Evolutionary conservation across 2,113 vertebrate species (phyloP).

Genomic region (Silurus asotus): DNA sequence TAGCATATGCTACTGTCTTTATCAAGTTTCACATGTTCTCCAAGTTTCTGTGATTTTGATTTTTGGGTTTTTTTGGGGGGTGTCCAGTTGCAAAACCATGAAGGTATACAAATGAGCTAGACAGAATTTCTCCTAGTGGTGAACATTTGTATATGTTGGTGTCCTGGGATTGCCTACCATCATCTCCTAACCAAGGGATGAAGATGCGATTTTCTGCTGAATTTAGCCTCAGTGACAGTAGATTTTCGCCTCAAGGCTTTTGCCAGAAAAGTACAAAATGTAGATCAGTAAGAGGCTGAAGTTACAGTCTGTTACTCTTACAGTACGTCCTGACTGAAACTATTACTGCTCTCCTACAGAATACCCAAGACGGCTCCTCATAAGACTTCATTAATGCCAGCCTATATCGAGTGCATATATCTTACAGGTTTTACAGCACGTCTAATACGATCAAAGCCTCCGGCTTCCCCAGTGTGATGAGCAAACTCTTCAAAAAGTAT

Average conservation of each 20-base stretch:
- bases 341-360: neutral
- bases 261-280: neutral
- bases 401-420: neutral
- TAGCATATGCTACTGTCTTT: too few relatives aligned
- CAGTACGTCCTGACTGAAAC: neutral
- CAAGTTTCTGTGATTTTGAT: too few relatives aligned
- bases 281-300: neutral
- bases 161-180: too few relatives aligned
- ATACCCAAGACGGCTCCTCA: neutral
- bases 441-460: neutral
- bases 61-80: too few relatives aligned
- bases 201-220: neutral
- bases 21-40: too few relatives aligned
- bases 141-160: too few relatives aligned
- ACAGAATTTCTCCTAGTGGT: too few relatives aligned
- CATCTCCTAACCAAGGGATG: too few relatives aligned
- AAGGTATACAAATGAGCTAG: too few relatives aligned
- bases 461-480: neutral
- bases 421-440: neutral
- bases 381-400: constrained; percentile 15
- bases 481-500: neutral
- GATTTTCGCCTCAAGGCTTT: neutral
- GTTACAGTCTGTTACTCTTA: neutral
- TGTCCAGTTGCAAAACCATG: too few relatives aligned
- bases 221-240: neutral